These are phyloP conservation scores for Garrulus glandarius DNA, from an alignment of 2,797 vertebrate species.

Conservation along the genomic window DNA sequence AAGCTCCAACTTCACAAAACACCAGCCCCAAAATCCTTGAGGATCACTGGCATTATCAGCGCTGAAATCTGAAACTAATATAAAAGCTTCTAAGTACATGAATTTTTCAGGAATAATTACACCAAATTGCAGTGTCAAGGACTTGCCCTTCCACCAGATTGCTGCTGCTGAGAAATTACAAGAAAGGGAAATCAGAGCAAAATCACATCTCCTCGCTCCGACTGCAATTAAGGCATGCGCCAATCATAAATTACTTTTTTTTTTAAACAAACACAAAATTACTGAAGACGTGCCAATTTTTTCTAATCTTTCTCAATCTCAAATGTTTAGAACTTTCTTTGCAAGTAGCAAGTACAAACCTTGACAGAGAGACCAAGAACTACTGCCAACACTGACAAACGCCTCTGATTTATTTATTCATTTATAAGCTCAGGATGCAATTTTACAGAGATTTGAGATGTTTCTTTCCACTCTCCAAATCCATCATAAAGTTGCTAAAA, in stretches of 20 bases:
- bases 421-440: background rate
- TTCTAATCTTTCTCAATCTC: background rate
- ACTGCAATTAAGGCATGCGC: background rate
- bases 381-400: accelerated
- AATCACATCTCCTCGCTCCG: background rate
- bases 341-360: background rate
- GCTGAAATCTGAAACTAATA: conserved; percentile 17
- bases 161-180: background rate
- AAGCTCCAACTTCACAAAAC: background rate
- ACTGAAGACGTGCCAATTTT: background rate
- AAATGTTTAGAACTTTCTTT: background rate
- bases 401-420: background rate
- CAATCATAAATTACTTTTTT: background rate
- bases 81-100: conserved; percentile 25
- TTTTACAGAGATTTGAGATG: background rate
- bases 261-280: background rate
- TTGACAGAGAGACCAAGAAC: background rate
- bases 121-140: background rate
- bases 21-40: background rate
- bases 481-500: conserved; percentile 25
- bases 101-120: conserved; percentile 37
- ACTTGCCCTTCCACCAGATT: conserved; percentile 20
- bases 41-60: background rate
- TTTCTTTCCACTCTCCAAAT: conserved; percentile 1
- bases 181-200: background rate